Conservation (phyloP, 1,140 invertebrate species). For the Caerostris extrusa region DNA sequence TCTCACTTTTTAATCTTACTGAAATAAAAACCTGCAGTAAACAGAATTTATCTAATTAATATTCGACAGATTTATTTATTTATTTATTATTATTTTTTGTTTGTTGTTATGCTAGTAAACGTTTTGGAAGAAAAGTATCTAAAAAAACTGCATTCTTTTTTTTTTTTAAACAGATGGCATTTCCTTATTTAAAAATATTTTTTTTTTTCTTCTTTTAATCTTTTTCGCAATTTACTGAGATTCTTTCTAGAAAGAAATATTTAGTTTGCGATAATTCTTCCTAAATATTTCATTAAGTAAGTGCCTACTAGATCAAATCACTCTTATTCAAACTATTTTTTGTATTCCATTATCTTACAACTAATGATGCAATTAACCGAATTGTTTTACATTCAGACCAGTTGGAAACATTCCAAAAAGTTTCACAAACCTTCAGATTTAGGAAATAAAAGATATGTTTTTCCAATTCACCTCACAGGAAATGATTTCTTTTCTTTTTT, state of each 20-base stretch:
- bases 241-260: constrained; percentile 17
- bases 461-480: constrained; percentile 26
- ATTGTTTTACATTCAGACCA: constrained; percentile 60
- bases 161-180: neutral
- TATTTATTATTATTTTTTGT: neutral
- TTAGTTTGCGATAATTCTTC: constrained; percentile 37
- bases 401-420: constrained; percentile 41
- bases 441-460: neutral
- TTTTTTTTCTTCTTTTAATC: neutral
- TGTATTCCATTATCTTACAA: constrained; percentile 34
- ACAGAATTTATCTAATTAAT: neutral
- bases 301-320: constrained; percentile 50
- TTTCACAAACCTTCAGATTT: constrained; percentile 51
- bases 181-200: neutral
- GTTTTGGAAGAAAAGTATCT: neutral
- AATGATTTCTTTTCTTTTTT: neutral
- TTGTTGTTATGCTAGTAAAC: neutral
- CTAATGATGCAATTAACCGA: constrained; percentile 67
- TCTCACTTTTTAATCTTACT: neutral
- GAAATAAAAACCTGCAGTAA: neutral
- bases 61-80: neutral
- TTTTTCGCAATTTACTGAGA: neutral
- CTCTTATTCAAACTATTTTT: constrained; percentile 3
- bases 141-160: neutral
- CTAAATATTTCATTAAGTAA: constrained; percentile 52